phyloP scores from a whole-genome alignment of 2,888 invertebrate species.

The Calephelis perditalis region DNA sequence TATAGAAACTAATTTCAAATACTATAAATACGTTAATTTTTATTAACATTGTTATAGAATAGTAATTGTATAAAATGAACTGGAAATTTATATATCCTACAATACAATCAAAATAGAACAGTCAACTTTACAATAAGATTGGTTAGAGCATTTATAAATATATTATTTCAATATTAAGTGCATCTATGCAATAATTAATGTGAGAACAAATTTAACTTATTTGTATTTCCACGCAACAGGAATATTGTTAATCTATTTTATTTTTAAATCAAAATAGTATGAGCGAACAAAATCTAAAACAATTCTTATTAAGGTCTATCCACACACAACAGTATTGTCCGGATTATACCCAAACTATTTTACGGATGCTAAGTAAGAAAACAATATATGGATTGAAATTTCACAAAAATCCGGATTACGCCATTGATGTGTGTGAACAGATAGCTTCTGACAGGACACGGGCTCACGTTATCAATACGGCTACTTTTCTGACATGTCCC shows the following conservation, averaged over 20 bases:
- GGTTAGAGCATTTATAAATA: neutral
- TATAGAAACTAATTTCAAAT: conserved; percentile 68
- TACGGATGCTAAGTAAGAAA: no score
- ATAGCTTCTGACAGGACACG: no score
- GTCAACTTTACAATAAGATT: conserved; percentile 22
- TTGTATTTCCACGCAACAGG: no score
- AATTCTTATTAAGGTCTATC: no score
- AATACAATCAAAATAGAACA: conserved; percentile 41
- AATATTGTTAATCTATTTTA: neutral
- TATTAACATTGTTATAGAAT: conserved; percentile 62
- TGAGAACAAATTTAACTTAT: neutral
- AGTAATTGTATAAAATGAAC: conserved; percentile 56
- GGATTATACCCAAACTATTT: no score
- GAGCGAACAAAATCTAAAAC: neutral
- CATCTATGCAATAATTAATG: conserved; percentile 3
- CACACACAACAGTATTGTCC: no score
- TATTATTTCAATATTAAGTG: neutral
- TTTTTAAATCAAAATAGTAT: neutral
- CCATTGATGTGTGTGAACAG: no score
- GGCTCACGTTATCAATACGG: no score
- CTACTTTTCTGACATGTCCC: no score
- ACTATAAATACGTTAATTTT: conserved; percentile 58
- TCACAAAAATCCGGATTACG: no score
- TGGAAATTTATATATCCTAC: conserved; percentile 39
- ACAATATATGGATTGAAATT: no score